Conservation (phyloP, 1,140 invertebrate species). For the Drosophila littoralis region DNA sequence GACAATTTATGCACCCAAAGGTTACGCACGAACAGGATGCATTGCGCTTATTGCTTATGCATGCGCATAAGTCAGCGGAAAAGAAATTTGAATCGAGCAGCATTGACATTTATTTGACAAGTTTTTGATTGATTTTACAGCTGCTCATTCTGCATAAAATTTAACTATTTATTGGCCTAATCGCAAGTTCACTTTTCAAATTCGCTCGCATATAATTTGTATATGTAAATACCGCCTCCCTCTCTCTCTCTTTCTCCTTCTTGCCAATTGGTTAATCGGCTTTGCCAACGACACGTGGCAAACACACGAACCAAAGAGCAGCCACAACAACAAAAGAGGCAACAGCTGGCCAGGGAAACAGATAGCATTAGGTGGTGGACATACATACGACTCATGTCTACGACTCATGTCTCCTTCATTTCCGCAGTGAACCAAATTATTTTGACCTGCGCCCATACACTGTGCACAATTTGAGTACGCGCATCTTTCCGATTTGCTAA, state of each 20-base stretch:
- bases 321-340: conserved; percentile 14
- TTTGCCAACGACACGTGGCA: conserved; percentile 73
- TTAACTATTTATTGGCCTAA: conserved; percentile 46
- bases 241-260: conserved; percentile 1
- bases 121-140: conserved; percentile 82
- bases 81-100: conserved; percentile 6
- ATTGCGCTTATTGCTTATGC: conserved; percentile 64
- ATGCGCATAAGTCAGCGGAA: conserved; percentile 47
- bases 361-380: conserved; percentile 37
- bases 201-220: conserved; percentile 55
- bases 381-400: conserved; percentile 28
- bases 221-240: conserved; percentile 1
- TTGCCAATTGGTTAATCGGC: conserved; percentile 70
- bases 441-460: conserved; percentile 66
- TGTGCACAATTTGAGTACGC: conserved; percentile 29
- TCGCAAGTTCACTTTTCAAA: conserved; percentile 76
- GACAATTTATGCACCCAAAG: conserved; percentile 74
- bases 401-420: conserved; percentile 45
- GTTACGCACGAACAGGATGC: conserved; percentile 47
- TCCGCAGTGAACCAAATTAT: conserved; percentile 71
- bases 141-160: conserved; percentile 48
- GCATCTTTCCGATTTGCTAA: neutral
- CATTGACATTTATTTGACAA: conserved; percentile 82
- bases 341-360: conserved; percentile 65
- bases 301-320: conserved; percentile 61